phyloP scores from a whole-genome alignment of 2,113 vertebrate species.

The Entosphenus tridentatus region DNA sequence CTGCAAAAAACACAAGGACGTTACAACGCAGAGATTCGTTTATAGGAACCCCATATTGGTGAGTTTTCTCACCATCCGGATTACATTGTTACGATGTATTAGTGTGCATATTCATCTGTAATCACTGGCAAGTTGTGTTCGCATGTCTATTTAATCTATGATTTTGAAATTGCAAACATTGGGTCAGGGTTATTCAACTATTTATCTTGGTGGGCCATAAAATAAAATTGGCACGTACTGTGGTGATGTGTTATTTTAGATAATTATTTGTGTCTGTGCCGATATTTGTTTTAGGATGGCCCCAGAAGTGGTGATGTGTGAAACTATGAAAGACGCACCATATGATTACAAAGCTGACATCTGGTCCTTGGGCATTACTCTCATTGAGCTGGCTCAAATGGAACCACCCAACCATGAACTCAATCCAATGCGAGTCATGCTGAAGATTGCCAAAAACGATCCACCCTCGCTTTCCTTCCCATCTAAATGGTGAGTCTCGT shows the following conservation, averaged over 20 bases:
- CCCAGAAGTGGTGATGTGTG: conserved; percentile 91
- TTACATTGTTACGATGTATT: too few species aligned
- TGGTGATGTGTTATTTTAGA: too few species aligned
- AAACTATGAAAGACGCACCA: conserved; percentile 89
- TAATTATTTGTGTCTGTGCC: too few species aligned
- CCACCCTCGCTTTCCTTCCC: conserved; percentile 57
- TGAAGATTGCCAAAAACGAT: conserved; percentile 84
- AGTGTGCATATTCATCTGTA: too few species aligned
- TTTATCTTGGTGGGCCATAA: too few species aligned
- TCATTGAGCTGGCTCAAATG: conserved; percentile 87
- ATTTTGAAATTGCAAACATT: too few species aligned
- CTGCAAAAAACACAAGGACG: conserved; percentile 85
- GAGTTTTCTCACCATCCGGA: conserved; percentile 18
- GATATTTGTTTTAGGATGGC: conserved; percentile 41
- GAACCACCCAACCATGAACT: conserved; percentile 91
- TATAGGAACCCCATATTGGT: conserved; percentile 97
- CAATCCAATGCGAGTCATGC: conserved; percentile 86
- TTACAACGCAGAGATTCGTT: conserved; percentile 89
- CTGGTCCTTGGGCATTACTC: conserved; percentile 89
- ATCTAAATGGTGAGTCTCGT: conserved; percentile 47
- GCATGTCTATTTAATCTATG: too few species aligned
- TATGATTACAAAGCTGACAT: conserved; percentile 94
- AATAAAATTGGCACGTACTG: too few species aligned
- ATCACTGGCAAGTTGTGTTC: too few species aligned
- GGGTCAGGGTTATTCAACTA: too few species aligned